Evolutionary conservation across 2,888 invertebrate species (phyloP).

Genomic region (Sipunculus nudus): DNA sequence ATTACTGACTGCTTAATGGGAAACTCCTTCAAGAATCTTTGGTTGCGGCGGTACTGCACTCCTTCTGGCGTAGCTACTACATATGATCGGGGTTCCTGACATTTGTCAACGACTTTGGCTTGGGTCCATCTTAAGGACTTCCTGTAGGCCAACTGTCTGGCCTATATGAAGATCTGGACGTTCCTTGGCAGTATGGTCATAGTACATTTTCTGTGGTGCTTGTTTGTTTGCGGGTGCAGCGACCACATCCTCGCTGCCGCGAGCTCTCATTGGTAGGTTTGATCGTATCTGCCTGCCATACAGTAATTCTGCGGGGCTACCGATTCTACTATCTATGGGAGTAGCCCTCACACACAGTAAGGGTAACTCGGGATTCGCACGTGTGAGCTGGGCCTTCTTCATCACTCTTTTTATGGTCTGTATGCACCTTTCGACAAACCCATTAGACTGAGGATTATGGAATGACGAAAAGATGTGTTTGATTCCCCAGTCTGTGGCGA

Average conservation of each 20-base stretch:
- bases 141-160: too few relatives aligned
- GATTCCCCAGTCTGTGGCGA: too few relatives aligned
- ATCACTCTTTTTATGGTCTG: not conserved
- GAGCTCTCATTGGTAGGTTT: not conserved
- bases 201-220: not conserved
- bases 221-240: not conserved
- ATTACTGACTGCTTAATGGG: too few relatives aligned
- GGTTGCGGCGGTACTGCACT: not conserved
- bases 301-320: conserved; percentile 6
- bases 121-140: not conserved
- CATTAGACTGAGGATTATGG: conserved; percentile 2
- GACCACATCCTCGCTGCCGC: not conserved
- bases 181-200: not conserved
- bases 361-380: not conserved
- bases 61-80: conserved; percentile 4
- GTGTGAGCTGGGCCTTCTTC: not conserved
- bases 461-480: conserved; percentile 8
- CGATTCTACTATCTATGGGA: not conserved
- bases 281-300: not conserved
- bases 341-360: not conserved
- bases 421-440: conserved; percentile 8
- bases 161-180: too few relatives aligned
- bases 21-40: not conserved
- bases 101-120: not conserved
- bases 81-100: conserved; percentile 6